A percentile compares a stretch with the other conserved stretches of the same genome.
Evolutionary conservation across 2,797 vertebrate genomes (phyloP).

Genomic region (Lepus oiostolus): DNA sequence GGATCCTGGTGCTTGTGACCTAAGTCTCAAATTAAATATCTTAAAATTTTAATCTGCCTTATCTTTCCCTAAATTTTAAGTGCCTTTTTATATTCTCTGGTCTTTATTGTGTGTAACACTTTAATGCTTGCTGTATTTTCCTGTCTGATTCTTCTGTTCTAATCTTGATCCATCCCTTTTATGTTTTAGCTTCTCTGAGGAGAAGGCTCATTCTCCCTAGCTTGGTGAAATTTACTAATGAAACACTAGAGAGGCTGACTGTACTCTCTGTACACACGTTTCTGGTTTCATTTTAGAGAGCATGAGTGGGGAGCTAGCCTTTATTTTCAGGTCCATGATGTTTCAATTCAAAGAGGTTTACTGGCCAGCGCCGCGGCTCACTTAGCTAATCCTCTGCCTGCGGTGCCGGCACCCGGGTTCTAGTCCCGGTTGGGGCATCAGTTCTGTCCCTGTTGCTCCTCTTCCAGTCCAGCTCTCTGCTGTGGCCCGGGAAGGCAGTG

Average conservation of each 20-base stretch:
- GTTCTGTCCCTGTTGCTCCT: too few relatives aligned
- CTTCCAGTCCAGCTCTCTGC: too few relatives aligned
- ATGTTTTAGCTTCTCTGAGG: background rate
- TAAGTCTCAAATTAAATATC: background rate
- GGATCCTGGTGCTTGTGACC: background rate
- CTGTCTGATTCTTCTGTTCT: background rate
- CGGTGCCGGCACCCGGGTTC: too few relatives aligned
- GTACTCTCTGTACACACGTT: background rate
- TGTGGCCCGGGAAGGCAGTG: too few relatives aligned
- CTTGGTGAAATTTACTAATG: background rate
- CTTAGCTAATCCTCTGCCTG: too few relatives aligned
- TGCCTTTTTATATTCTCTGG: background rate
- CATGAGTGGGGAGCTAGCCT: background rate
- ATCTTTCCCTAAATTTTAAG: background rate
- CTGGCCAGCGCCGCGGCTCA: too few relatives aligned
- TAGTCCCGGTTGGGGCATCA: too few relatives aligned
- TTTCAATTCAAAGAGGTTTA: background rate
- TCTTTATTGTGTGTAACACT: background rate
- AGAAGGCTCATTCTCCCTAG: background rate
- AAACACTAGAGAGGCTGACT: background rate
- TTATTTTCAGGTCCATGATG: constrained; percentile 22
- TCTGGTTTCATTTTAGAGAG: background rate
- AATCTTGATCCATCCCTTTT: background rate
- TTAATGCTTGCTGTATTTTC: background rate
- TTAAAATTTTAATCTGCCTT: background rate